phyloP scores from a whole-genome alignment of 2,888 invertebrate genomes.

The Scaptomyza parva region DNA sequence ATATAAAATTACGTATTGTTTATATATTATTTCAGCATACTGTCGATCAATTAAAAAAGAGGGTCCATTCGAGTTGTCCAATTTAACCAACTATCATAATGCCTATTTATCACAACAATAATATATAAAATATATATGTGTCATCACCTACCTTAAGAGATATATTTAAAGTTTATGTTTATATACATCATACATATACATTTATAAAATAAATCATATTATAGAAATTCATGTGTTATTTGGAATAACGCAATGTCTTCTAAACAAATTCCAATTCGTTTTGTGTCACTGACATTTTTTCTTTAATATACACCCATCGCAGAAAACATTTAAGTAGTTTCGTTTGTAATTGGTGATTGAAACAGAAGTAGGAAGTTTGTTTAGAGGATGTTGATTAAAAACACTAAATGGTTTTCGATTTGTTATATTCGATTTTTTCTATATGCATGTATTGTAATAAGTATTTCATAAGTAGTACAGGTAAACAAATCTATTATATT shows the following conservation, averaged over 20 bases:
- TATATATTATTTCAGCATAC: slow-evolving; percentile 38
- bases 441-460: slow-evolving; percentile 71
- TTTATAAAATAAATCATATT: slow-evolving; percentile 22
- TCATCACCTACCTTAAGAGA: slow-evolving; percentile 51
- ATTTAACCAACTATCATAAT: slow-evolving; percentile 48
- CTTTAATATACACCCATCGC: neutral
- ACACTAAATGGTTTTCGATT: slow-evolving; percentile 27
- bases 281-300: neutral
- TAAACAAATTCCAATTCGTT: neutral
- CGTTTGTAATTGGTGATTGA: neutral
- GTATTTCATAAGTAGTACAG: slow-evolving; percentile 69
- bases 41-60: slow-evolving; percentile 52
- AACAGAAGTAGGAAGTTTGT: neutral
- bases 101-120: slow-evolving; percentile 54
- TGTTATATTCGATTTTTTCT: slow-evolving; percentile 72
- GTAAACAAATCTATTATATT: slow-evolving; percentile 75
- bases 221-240: slow-evolving; percentile 9
- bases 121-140: slow-evolving; percentile 26
- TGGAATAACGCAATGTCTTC: neutral
- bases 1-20: slow-evolving; percentile 5
- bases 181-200: slow-evolving; percentile 17
- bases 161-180: slow-evolving; percentile 26
- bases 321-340: neutral
- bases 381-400: slow-evolving; percentile 23
- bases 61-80: slow-evolving; percentile 32